Evolutionary conservation across 2,888 invertebrate species (phyloP).

Genomic region (Archips xylosteana): DNA sequence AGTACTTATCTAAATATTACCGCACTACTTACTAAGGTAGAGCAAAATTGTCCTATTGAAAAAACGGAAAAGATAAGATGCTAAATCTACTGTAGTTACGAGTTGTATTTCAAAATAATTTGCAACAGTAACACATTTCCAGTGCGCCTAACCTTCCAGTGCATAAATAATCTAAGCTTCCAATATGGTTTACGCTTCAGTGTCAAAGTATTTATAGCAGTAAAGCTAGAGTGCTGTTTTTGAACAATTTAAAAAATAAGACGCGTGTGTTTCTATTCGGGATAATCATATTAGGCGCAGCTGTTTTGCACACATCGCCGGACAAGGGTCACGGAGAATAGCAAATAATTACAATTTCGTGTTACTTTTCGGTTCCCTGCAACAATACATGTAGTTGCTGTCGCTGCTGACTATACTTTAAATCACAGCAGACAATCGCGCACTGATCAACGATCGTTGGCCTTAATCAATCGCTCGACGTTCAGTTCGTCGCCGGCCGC

Average conservation of each 20-base stretch:
- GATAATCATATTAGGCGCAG: too few species aligned
- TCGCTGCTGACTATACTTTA: slow-evolving; percentile 56
- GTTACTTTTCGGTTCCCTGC: not conserved
- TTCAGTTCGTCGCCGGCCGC: slow-evolving; percentile 73
- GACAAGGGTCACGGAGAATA: not conserved
- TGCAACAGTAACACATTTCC: too few species aligned
- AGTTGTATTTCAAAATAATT: too few species aligned
- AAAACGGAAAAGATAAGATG: not conserved
- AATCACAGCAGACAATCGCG: slow-evolving; percentile 65
- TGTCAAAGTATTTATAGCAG: too few species aligned
- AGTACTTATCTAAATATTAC: not conserved
- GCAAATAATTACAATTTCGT: not conserved
- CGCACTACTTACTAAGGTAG: not conserved
- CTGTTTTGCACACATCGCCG: not conserved
- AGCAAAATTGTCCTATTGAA: not conserved
- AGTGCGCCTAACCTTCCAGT: too few species aligned
- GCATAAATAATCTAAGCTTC: too few species aligned
- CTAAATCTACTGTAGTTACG: too few species aligned
- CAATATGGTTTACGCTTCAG: too few species aligned
- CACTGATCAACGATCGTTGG: slow-evolving; percentile 77
- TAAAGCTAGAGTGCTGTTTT: not conserved
- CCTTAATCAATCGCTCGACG: slow-evolving; percentile 67
- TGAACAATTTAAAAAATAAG: not conserved
- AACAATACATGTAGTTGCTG: not conserved
- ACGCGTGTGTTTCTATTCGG: not conserved